phyloP scores from a whole-genome alignment of 1,140 invertebrate genomes.

The Cepaea nemoralis region DNA sequence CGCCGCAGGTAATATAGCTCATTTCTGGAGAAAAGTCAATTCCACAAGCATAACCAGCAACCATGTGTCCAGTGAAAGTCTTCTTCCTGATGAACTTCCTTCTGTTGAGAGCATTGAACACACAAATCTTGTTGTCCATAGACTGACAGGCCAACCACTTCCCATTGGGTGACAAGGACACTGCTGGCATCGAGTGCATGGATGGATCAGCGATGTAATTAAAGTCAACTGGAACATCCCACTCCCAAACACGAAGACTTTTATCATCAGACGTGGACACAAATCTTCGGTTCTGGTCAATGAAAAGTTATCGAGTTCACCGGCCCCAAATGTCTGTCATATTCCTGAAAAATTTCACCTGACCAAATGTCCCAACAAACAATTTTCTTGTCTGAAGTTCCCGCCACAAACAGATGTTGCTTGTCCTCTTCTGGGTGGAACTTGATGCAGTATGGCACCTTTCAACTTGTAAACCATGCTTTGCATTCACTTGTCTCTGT shows the following conservation, averaged over 20 bases:
- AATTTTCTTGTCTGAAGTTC: slow-evolving; percentile 99
- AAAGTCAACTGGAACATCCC: slow-evolving; percentile 99
- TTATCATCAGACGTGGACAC: slow-evolving; percentile 99
- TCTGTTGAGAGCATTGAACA: slow-evolving; percentile 96
- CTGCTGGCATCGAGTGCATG: slow-evolving; percentile 99
- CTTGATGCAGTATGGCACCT: slow-evolving; percentile 97
- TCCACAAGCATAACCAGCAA: slow-evolving; percentile 95
- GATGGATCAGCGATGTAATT: slow-evolving; percentile 99
- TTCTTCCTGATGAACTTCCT: slow-evolving; percentile 99
- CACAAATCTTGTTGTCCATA: slow-evolving; percentile 99
- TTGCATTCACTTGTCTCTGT: slow-evolving; percentile 87
- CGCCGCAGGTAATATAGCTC: slow-evolving; percentile 98
- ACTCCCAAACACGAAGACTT: slow-evolving; percentile 98
- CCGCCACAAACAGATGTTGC: slow-evolving; percentile 97
- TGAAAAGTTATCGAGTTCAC: slow-evolving; percentile 99
- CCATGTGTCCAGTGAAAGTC: slow-evolving; percentile 98
- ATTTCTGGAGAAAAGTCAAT: slow-evolving; percentile 99
- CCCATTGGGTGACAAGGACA: slow-evolving; percentile 93
- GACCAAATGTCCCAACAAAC: slow-evolving; percentile 97
- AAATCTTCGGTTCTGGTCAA: slow-evolving; percentile 97
- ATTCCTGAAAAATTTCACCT: slow-evolving; percentile 95
- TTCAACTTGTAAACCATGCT: slow-evolving; percentile 88
- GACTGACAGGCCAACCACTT: slow-evolving; percentile 99
- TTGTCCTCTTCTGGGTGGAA: slow-evolving; percentile 98
- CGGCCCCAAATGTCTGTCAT: slow-evolving; percentile 97